Percentiles rank a stretch among this genome's conserved stretches.
Conservation (phyloP, 2,797 vertebrate species). For the Novumbra hubbsi region DNA sequence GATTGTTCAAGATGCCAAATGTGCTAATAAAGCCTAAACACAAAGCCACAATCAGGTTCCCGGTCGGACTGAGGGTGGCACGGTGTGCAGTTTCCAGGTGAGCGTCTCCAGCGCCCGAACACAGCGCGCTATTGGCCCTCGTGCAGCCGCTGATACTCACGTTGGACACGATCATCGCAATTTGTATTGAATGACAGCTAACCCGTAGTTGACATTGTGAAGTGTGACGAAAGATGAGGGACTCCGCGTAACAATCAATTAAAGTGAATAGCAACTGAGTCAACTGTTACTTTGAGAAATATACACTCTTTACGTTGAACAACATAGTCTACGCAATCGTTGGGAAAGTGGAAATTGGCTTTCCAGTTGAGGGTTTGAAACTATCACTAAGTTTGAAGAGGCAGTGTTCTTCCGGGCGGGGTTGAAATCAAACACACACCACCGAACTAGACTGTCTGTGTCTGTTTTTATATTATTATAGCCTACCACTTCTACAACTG, state of each 20-base stretch:
- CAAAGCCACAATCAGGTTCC: conserved; percentile 75
- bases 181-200: conserved; percentile 42
- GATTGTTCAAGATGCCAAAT: conserved; percentile 76
- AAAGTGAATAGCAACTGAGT: conserved; percentile 2
- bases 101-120: conserved; percentile 61
- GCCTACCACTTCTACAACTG: conserved; percentile 46
- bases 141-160: conserved; percentile 71
- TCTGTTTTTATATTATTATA: conserved; percentile 54
- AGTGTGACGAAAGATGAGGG: conserved; percentile 2
- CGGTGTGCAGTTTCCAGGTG: conserved; percentile 53
- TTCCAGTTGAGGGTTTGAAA: conserved; percentile 34
- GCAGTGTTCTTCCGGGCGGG: conserved; percentile 69
- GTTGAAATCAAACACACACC: conserved; percentile 20
- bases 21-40: conserved; percentile 76
- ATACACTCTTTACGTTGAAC: neutral
- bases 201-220: conserved; percentile 33
- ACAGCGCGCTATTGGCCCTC: conserved; percentile 60
- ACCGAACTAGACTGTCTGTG: conserved; percentile 9
- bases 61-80: conserved; percentile 67
- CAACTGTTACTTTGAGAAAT: conserved; percentile 40
- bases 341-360: conserved; percentile 53
- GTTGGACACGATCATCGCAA: conserved; percentile 75
- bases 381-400: conserved; percentile 44
- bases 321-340: conserved; percentile 7
- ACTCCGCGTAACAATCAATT: conserved; percentile 4